Evolutionary conservation across 2,113 vertebrate genomes (phyloP), one percentile per base, ranked within the genome.

Genomic region (Alligator mississippiensis): DNA sequence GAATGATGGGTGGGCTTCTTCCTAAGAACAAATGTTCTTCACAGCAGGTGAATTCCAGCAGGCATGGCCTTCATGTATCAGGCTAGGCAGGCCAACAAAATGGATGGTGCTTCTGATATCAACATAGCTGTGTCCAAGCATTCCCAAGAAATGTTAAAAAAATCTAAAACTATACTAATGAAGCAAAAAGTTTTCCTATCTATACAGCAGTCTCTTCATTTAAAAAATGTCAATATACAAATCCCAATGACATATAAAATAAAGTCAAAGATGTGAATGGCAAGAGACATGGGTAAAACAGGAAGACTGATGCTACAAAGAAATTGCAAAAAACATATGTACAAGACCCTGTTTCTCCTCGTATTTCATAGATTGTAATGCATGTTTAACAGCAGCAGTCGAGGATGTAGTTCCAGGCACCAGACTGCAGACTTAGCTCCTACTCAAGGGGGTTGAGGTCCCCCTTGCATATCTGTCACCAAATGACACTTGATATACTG

Each of bases 261-360:
- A 99, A 99, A 98, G 98, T 98, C 90, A 96, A 98, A 98, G 98
- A 98, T 97, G 98, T 97, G 95, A 98, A 97, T 98, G 98, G 97
- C 97, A 98, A 98, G 98, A 98, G 97, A 99, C 98, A 98, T 98
- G 97, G 95, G 97, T 98, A 98, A 98, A 98, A 99, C 98, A 99
- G 98, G 98, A 99, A 99, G 98, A 99, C 98, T 98, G 98, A 99
- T 99, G 99, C 98, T 99, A 99, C 99, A 99, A 99, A 99, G 97
- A 98, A 99, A 99, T 98, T 98, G 97, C 98, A 98, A 98, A 98
- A 99, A 98, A 97, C 97, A 92, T 99, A 99, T 99, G 98, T 99
- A 99, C 99, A 99, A 99, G 98, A 99, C 99, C 99, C 99, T 99
- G 99, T 99, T 99, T 98, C 99, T 99, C 99, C 98, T 99, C 98